Evolutionary conservation across 30 jellyfish, hydroid and myxozoan genomes (phyloP).

Genomic region (Nemopilema nomurai): DNA sequence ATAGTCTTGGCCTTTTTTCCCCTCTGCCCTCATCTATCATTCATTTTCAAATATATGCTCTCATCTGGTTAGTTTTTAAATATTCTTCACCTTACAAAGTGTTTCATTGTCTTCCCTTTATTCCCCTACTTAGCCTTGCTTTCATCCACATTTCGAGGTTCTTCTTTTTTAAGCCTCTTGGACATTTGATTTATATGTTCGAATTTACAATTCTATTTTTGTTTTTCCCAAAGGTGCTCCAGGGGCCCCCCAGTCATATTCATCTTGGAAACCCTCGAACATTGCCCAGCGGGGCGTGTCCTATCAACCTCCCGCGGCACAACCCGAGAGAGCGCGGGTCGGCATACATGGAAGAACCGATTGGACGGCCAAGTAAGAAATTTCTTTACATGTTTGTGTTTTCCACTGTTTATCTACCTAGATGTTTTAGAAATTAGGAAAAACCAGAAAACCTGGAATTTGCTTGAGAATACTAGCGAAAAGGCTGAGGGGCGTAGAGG

Average conservation of each 20-base stretch:
- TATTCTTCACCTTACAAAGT: too few relatives aligned
- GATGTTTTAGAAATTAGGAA: too few relatives aligned
- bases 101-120: too few relatives aligned
- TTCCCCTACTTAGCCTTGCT: too few relatives aligned
- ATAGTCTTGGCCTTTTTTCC: too few relatives aligned
- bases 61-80: too few relatives aligned
- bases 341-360: conserved; percentile 95
- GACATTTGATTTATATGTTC: background rate
- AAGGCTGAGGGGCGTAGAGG: too few relatives aligned
- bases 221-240: conserved; percentile 26
- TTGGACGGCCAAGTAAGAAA: conserved; percentile 90
- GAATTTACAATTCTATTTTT: background rate
- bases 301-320: conserved; percentile 71
- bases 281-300: conserved; percentile 57
- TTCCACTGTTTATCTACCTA: background rate
- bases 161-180: background rate
- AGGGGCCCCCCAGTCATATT: conserved; percentile 38
- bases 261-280: conserved; percentile 90
- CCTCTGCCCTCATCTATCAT: too few relatives aligned
- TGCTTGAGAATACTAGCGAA: too few relatives aligned
- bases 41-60: too few relatives aligned
- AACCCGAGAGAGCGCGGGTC: conserved; percentile 63
- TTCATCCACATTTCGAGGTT: background rate
- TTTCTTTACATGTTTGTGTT: background rate
- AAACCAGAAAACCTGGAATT: too few relatives aligned